Conservation (phyloP, 1,140 invertebrate species). For the Adoxophyes honmai region DNA sequence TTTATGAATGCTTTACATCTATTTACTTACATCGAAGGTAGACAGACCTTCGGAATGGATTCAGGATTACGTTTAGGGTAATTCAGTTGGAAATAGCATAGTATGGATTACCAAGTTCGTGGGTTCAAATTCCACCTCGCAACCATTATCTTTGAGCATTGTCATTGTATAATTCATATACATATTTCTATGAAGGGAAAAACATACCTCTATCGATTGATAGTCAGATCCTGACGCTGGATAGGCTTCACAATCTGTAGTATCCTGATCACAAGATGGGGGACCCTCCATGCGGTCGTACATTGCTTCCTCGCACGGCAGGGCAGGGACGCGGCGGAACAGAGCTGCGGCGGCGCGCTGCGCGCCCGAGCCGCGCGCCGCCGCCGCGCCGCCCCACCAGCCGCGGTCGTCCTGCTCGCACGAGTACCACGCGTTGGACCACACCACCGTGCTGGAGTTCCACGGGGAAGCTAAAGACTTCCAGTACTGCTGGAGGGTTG, state of each 20-base stretch:
- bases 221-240: constrained; percentile 33
- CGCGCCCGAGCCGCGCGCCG: constrained; percentile 44
- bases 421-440: constrained; percentile 65
- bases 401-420: constrained; percentile 45
- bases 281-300: constrained; percentile 52
- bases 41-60: too few relatives aligned
- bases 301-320: constrained; percentile 59
- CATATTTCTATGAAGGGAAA: not conserved
- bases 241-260: constrained; percentile 53
- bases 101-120: too few relatives aligned
- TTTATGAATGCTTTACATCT: too few relatives aligned
- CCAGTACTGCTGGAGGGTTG: constrained; percentile 60
- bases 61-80: too few relatives aligned
- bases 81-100: too few relatives aligned
- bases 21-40: too few relatives aligned
- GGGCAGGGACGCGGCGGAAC: constrained; percentile 42
- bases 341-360: constrained; percentile 54
- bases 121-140: too few relatives aligned
- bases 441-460: constrained; percentile 59
- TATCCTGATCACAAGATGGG: constrained; percentile 48
- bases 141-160: too few relatives aligned
- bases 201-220: constrained; percentile 42
- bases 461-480: constrained; percentile 63
- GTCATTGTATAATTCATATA: too few relatives aligned
- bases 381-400: constrained; percentile 63